Base-by-base conservation (phyloP, 2,797 vertebrate genomes). In the Pseudomugil tenellus region DNA sequence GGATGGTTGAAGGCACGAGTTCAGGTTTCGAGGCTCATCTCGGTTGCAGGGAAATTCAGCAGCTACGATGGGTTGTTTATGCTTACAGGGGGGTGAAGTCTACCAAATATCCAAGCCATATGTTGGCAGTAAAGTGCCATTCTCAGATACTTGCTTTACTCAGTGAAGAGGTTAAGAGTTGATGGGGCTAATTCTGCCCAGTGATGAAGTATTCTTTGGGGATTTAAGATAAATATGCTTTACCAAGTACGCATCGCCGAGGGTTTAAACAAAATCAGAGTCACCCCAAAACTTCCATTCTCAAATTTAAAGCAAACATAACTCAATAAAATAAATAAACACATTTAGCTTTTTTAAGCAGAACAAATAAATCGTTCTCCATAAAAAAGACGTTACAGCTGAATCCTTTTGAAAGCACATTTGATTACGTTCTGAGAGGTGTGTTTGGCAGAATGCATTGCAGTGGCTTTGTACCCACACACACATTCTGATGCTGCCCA, bases 401-500 rank as follows among this genome's bases (percentile, higher is more conserved):
- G 61, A 26, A 67, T 74, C 61, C 58, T 53, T 60, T 53, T 74
- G 29, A 48, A 60, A 61, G 35, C 70, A 61, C 64, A 41, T 81
- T 68, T 35, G 41, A 66, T 46, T 56, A 72, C 65, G 54, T 21
- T 64, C 67, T 83, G 71, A 57, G 73, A 83, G 73, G 52, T 62
- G 12, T 31, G 25, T 67, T 74, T 87, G 74, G 78, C 81, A 87
- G 54, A 34, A 74, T 61, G 65, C 63, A 57, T 67, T 29, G 11
- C 14, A 52, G 81, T 81, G 86, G 86, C 77, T 84, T 80, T 73
- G 80, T 87, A 82, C 64, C 76, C 87, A 80, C 74, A 82, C 80
- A 87, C 80, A 83, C 87, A 77, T 72, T 61, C 84, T 79, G 88
- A 84, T 71, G 83, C 77, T 88, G 87, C 87, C 84, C 80, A 74